A percentile compares a stretch with the other conserved stretches of the same genome.
phyloP scores from a whole-genome alignment of 2,888 invertebrate genomes.

The Podabrus alpinus region DNA sequence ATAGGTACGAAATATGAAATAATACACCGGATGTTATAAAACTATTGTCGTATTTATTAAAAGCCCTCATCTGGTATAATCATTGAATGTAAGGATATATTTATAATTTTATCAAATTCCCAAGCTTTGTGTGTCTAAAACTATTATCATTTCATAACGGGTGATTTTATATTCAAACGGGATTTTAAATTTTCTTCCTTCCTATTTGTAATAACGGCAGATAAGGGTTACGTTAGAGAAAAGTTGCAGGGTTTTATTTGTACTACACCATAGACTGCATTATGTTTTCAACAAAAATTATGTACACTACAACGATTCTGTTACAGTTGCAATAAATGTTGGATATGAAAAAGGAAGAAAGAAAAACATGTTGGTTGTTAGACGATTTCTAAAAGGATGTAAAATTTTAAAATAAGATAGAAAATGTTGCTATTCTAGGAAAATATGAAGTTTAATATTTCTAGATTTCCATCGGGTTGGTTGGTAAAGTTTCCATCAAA shows the following conservation, averaged over 20 bases:
- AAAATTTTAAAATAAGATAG: background rate
- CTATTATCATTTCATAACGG: background rate
- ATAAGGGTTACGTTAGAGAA: background rate
- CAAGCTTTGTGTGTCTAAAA: background rate
- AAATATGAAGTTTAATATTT: background rate
- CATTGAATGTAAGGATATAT: background rate
- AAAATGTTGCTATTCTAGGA: background rate
- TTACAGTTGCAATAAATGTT: background rate
- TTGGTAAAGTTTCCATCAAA: background rate
- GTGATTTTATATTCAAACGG: background rate
- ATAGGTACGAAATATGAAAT: constrained; percentile 21
- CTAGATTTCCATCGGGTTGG: no score
- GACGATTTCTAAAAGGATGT: background rate
- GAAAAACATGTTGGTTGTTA: background rate
- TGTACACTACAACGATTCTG: constrained; percentile 5
- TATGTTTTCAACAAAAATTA: constrained; percentile 5
- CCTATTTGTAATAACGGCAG: constrained; percentile 7
- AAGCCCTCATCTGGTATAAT: background rate
- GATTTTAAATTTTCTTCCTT: constrained; percentile 9
- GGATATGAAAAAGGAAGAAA: background rate
- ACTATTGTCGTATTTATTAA: constrained; percentile 12
- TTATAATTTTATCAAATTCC: constrained; percentile 7
- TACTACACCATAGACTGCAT: background rate
- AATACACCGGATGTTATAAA: constrained; percentile 17
- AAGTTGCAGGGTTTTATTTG: constrained; percentile 3